A percentile compares a stretch with the other conserved stretches of the same genome.
phyloP scores from a whole-genome alignment of 2,113 vertebrate species.

The Myodes glareolus region DNA sequence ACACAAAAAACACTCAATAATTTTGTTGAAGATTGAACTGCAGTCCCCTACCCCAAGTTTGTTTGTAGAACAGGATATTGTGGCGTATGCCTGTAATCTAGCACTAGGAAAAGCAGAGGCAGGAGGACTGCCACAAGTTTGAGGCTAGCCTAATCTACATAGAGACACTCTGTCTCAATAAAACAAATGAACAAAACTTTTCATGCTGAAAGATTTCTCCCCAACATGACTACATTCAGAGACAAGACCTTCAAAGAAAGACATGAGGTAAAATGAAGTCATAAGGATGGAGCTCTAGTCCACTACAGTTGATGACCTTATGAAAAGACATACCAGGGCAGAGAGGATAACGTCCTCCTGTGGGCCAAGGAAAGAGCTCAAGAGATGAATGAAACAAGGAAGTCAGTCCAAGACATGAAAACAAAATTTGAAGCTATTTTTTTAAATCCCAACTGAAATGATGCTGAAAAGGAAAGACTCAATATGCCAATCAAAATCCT shows the following conservation, averaged over 20 bases:
- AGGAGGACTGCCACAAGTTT: background rate
- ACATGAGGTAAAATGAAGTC: background rate
- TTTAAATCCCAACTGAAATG: background rate
- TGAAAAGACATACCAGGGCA: background rate
- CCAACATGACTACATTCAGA: background rate
- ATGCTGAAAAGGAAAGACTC: background rate
- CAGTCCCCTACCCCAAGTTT: background rate
- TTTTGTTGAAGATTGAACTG: background rate
- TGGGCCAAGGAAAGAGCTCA: background rate
- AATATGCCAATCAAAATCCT: background rate
- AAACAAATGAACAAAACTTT: background rate
- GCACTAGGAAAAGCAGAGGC: background rate
- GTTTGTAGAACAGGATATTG: background rate
- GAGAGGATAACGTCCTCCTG: background rate
- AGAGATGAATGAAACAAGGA: background rate
- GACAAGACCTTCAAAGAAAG: background rate
- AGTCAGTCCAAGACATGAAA: background rate
- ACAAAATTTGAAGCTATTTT: background rate
- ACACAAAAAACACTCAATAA: background rate
- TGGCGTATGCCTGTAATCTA: background rate
- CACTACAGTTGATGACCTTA: too few relatives aligned
- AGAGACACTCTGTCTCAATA: background rate
- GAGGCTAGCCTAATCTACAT: background rate
- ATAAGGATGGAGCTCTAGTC: background rate
- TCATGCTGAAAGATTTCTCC: background rate